These are phyloP conservation scores for Anastrepha obliqua DNA, from an alignment of 1,140 invertebrate species.

Conservation along the genomic window DNA sequence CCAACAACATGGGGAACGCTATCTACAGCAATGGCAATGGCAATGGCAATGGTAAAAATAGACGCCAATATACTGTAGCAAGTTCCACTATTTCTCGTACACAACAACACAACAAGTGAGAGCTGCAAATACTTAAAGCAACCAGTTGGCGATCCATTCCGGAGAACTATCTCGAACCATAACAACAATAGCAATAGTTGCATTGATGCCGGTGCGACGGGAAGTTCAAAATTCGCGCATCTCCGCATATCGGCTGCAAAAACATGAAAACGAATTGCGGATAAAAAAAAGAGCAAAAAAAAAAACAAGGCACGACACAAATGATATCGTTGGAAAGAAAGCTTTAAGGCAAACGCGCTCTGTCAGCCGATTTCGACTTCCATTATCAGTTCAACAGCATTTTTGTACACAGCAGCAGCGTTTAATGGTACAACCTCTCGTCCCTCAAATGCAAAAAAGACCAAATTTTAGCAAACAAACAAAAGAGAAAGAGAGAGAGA, in stretches of 20 bases:
- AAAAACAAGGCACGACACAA: background rate
- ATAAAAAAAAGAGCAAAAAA: background rate
- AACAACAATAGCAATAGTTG: background rate
- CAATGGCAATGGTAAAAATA: too few species aligned
- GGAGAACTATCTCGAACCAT: too few species aligned
- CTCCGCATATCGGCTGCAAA: background rate
- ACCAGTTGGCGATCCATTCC: too few species aligned
- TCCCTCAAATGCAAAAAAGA: background rate
- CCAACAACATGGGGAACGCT: too few species aligned
- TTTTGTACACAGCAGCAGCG: background rate
- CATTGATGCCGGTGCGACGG: slow-evolving; percentile 6
- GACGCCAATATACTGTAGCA: too few species aligned
- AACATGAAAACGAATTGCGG: background rate
- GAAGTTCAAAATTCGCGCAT: slow-evolving; percentile 12
- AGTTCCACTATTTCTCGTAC: too few species aligned
- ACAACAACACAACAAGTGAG: too few species aligned
- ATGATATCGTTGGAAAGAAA: too few species aligned
- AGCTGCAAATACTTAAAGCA: too few species aligned
- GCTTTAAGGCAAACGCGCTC: too few species aligned
- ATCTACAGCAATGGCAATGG: too few species aligned
- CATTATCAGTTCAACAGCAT: slow-evolving; percentile 40
- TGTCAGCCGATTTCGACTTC: background rate
- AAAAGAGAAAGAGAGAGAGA: background rate
- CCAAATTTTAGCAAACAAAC: background rate
- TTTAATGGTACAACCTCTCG: background rate